phyloP scores from a whole-genome alignment of 1,140 invertebrate genomes.

The Ctenoplectra terminalis region DNA sequence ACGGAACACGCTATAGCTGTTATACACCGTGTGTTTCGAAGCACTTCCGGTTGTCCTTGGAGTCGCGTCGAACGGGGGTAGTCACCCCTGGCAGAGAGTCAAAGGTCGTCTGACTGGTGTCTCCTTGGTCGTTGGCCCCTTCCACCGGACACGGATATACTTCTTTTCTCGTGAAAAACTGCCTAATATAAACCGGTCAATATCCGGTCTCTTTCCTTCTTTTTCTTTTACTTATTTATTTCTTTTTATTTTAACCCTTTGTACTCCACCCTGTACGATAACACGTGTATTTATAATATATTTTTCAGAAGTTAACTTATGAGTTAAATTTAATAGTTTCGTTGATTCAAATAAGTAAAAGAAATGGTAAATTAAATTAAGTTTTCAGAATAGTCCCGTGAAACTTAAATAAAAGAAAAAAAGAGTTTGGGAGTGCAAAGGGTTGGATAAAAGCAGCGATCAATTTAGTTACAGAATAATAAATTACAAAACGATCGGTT shows the following conservation, averaged over 20 bases:
- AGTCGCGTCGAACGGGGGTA: not conserved
- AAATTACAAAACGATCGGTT: not conserved
- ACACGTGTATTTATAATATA: too few relatives aligned
- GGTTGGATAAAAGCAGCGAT: not conserved
- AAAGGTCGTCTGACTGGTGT: not conserved
- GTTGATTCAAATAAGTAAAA: too few relatives aligned
- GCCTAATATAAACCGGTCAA: not conserved
- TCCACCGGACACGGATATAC: not conserved
- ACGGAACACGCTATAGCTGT: not conserved
- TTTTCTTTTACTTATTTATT: too few relatives aligned
- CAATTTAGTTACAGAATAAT: not conserved
- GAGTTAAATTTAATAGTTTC: too few relatives aligned
- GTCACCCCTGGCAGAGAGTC: slow-evolving; percentile 11
- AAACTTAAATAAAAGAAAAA: too few relatives aligned
- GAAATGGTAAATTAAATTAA: too few relatives aligned
- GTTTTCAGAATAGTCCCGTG: too few relatives aligned
- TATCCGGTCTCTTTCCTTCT: not conserved
- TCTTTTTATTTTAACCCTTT: too few relatives aligned
- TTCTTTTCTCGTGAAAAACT: not conserved
- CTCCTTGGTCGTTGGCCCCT: not conserved
- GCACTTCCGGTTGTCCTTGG: slow-evolving; percentile 41
- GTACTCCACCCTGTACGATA: too few relatives aligned
- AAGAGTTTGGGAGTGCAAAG: too few relatives aligned
- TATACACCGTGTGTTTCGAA: not conserved
- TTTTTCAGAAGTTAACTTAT: too few relatives aligned